These are phyloP conservation scores for Philypnodon macrostomus DNA, from an alignment of 2,797 vertebrate species.

Conservation along the genomic window DNA sequence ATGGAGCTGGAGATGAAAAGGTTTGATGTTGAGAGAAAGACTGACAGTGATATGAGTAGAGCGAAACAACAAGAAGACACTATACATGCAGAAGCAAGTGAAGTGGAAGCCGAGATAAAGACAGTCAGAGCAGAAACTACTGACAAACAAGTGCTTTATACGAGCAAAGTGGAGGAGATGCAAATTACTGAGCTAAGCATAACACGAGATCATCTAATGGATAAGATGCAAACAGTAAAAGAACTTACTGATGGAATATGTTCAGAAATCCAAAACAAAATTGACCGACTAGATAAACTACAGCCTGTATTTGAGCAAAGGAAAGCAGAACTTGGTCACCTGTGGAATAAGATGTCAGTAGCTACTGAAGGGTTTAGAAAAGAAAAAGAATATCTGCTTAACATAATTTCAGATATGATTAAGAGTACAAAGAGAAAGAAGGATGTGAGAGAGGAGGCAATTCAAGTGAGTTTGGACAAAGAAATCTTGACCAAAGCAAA, in stretches of 20 bases:
- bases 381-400: not conserved
- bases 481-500: not conserved
- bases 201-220: not conserved
- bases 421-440: not conserved
- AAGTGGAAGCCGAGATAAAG: not conserved
- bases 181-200: not conserved
- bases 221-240: conserved; percentile 1
- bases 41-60: not conserved
- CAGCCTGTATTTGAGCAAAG: not conserved
- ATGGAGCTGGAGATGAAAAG: conserved; percentile 1
- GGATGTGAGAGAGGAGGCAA: not conserved
- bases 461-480: not conserved
- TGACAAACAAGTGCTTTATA: not conserved
- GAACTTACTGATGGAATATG: not conserved
- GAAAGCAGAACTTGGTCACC: not conserved
- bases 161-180: not conserved
- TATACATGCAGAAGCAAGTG: not conserved
- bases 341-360: not conserved
- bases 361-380: not conserved
- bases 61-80: not conserved
- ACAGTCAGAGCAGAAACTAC: not conserved
- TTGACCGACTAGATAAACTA: not conserved
- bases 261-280: not conserved
- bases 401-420: not conserved
- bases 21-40: not conserved